Percentiles rank a stretch among this genome's conserved stretches.
Evolutionary conservation across 2,113 vertebrate genomes (phyloP).

Genomic region (Anarhynchus alexandrinus): DNA sequence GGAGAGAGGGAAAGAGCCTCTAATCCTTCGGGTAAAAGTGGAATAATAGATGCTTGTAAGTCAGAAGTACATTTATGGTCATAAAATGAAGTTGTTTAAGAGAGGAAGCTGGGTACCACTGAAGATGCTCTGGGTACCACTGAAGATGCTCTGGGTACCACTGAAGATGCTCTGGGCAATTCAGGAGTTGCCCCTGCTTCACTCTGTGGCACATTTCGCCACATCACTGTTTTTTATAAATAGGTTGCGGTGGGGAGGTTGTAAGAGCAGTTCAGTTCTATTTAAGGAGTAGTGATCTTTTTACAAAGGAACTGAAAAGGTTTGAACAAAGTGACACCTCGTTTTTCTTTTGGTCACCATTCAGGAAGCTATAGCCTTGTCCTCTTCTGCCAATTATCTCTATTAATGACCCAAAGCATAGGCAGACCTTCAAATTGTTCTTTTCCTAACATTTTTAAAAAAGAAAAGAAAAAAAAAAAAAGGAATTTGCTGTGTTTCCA

Average conservation of each 20-base stretch:
- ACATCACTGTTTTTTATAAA: fast-evolving
- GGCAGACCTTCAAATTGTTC: background rate
- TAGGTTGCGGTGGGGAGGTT: background rate
- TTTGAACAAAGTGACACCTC: background rate
- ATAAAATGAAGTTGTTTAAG: background rate
- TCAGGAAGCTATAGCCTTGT: background rate
- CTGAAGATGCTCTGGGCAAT: background rate
- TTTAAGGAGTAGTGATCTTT: background rate
- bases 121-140: too few relatives aligned
- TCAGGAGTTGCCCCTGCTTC: background rate
- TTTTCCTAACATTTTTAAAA: background rate
- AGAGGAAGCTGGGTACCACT: background rate
- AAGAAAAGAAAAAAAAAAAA: fast-evolving
- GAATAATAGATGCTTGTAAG: fast-evolving
- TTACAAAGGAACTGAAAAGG: background rate
- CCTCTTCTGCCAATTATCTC: background rate
- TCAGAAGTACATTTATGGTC: fast-evolving
- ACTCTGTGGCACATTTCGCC: fast-evolving
- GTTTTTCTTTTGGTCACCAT: background rate
- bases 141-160: too few relatives aligned
- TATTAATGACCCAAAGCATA: background rate
- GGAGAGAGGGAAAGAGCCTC: background rate
- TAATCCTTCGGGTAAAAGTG: fast-evolving
- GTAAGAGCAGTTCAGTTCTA: background rate
- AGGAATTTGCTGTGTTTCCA: background rate